Base-by-base conservation (phyloP, 1,140 invertebrate species). In the Riptortus pedestris region DNA sequence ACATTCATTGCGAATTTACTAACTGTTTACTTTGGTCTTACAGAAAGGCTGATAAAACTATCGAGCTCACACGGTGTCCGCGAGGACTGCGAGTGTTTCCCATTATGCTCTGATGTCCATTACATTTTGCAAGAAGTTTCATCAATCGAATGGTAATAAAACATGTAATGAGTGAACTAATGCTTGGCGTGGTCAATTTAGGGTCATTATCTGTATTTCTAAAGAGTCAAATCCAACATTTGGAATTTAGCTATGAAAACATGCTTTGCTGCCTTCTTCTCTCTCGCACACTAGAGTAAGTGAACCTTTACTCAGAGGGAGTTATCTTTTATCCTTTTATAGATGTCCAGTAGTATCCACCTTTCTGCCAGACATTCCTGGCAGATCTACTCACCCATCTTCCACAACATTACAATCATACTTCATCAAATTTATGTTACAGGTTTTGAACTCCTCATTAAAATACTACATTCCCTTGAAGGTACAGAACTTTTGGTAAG, bases 21-120 rank as follows among this genome's bases (percentile, higher is more conserved):
- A 29, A 47, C 1, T 0, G 1, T n/a, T 2, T 4, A 20, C n/a
- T 47, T 47, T 47, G 4, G 16, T 52, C 29, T 57, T 59, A n/a
- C 33, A 65, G 63, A 48, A 59, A 9, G 43, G 14, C 22, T 65
- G 0, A 31, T 58, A 16, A 58, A 58, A n/a, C 33, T 65, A 26
- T 28, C 48, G 16, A 60, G 62, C 47, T 29, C 52, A 3, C 14
- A 28, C 1, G 45, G 16, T 9, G 12, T 16, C 5, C 68, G 68
- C 61, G 51, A 65, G 71, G 72, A 78, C 60, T 86, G 84, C 68
- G 78, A 78, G 52, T 83, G 83, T 70, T 68, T 79, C 62, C 76
- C 79, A 11, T 79, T 81, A 62, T 85, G 83, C 67, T 79, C 83
- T 68, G 80, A 84, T 65, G 79, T 81, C 2, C 82, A 79, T 67